Base-by-base conservation (phyloP, 2,888 invertebrate species). In the Trilocha varians region DNA sequence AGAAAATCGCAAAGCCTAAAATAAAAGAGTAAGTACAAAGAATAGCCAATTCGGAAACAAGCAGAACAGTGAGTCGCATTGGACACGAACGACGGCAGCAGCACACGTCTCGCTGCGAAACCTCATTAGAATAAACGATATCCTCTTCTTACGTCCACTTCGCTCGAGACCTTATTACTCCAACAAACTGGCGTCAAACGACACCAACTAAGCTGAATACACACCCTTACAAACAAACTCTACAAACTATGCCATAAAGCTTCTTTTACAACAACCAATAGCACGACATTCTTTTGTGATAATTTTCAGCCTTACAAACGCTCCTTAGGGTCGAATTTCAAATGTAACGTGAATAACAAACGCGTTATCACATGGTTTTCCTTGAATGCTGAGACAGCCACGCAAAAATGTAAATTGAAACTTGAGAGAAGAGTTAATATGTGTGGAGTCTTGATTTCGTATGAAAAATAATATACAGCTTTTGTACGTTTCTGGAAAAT, bases 51-150 rank as follows among this genome's bases (percentile, higher is more conserved):
- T 34, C 6, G 11, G 13, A 34, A 6, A 13, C 8, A 14, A 13
- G 8, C 34, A 14, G 13, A 13, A 14, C 34, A 34, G 2, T 6
- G 25, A 9, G 25, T 25, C 25, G 34, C 34, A 6, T 34, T 9
- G 34, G 13, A 32, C 34, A n/a, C 34, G 34, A 34, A 13, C 8
- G 13, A 25, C 25, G 25, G 8, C 11, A 25, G 25, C 11, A 11
- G 13, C 13, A 11, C 25, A 25, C 25, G 25, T 25, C 25, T 25
- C 25, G 25, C 25, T 25, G 25, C 25, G 71, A 73, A 78, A 77
- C 78, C 80, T 85, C 84, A 84, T 85, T 83, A 85, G 84, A 85
- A 85, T 85, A 84, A 84, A 84, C 83, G 84, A 85, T 84, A 82
- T 84, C 80, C 83, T 79, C 77, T 82, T 73, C 78, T 80, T 77